A percentile compares a stretch with the other conserved stretches of the same genome.
phyloP scores from a whole-genome alignment of 2,113 vertebrate species.

The Pomatostomus ruficeps region DNA sequence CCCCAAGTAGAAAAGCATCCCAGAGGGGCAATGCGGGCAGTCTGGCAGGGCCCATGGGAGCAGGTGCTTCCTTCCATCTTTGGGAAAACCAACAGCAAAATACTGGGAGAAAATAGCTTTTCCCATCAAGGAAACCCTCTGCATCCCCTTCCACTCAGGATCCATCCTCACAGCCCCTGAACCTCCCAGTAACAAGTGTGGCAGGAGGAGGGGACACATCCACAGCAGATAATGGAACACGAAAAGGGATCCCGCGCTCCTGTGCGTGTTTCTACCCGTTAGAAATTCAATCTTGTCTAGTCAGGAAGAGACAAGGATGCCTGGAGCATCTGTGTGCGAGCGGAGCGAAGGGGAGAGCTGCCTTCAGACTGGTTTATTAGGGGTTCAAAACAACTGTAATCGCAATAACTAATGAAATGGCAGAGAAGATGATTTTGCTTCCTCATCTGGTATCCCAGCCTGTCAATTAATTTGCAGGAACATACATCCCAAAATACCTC shows the following conservation, averaged over 20 bases:
- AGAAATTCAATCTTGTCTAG: background rate
- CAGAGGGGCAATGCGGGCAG: accelerated
- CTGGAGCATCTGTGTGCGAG: background rate
- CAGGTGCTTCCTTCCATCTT: accelerated
- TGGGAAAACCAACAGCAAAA: background rate
- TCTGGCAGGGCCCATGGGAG: background rate
- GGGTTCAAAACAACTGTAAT: background rate
- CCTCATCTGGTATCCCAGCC: background rate
- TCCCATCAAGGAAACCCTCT: background rate
- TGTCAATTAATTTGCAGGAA: background rate
- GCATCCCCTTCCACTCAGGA: background rate
- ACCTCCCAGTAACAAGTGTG: accelerated
- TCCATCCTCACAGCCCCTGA: accelerated
- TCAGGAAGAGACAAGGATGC: background rate
- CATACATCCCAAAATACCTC: background rate
- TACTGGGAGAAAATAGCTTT: accelerated
- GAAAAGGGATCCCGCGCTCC: background rate
- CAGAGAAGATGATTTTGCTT: background rate
- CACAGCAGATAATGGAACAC: background rate
- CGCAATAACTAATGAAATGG: background rate
- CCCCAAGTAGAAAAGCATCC: background rate
- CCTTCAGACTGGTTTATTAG: background rate
- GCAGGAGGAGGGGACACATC: background rate
- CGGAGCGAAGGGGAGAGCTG: background rate
- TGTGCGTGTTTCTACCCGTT: background rate